Conservation (phyloP, 2,797 vertebrate species). For the Ambastaia sidthimunki region DNA sequence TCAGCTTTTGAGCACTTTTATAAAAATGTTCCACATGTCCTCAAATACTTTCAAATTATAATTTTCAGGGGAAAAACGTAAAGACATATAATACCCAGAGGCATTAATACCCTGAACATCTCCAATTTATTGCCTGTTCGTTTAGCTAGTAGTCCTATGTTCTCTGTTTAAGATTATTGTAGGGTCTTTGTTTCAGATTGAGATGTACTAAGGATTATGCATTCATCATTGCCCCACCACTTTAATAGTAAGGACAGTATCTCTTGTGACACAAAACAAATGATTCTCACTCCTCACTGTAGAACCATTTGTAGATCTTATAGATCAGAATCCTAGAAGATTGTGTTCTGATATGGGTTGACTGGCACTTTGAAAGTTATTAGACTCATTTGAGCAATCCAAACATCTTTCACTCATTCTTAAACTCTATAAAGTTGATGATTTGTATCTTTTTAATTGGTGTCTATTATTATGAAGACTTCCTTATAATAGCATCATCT, state of each 20-base stretch:
- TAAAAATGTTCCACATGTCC: constrained; percentile 54
- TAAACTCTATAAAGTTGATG: neutral
- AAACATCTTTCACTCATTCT: neutral
- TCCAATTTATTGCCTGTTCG: constrained; percentile 37
- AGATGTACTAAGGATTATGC: constrained; percentile 28
- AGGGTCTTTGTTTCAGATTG: constrained; percentile 29
- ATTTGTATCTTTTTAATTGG: constrained; percentile 6
- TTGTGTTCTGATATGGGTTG: neutral
- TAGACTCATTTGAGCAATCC: neutral
- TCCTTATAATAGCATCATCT: neutral
- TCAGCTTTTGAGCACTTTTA: constrained; percentile 38
- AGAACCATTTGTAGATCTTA: no score
- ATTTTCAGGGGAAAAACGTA: constrained; percentile 27
- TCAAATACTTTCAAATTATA: constrained; percentile 51
- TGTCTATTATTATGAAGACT: neutral
- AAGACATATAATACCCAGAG: constrained; percentile 48
- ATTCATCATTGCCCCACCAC: constrained; percentile 28
- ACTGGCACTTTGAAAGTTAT: neutral
- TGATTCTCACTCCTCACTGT: neutral
- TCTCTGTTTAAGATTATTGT: no score
- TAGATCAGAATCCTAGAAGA: no score
- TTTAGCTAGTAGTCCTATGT: constrained; percentile 27
- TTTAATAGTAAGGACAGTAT: constrained; percentile 11
- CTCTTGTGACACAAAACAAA: neutral
- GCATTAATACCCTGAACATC: constrained; percentile 16